Percentiles rank a stretch among this genome's conserved stretches.
These are phyloP conservation scores for Cremastobaeus sp. DNA, from an alignment of 2,888 invertebrate genomes.

Conservation along the genomic window DNA sequence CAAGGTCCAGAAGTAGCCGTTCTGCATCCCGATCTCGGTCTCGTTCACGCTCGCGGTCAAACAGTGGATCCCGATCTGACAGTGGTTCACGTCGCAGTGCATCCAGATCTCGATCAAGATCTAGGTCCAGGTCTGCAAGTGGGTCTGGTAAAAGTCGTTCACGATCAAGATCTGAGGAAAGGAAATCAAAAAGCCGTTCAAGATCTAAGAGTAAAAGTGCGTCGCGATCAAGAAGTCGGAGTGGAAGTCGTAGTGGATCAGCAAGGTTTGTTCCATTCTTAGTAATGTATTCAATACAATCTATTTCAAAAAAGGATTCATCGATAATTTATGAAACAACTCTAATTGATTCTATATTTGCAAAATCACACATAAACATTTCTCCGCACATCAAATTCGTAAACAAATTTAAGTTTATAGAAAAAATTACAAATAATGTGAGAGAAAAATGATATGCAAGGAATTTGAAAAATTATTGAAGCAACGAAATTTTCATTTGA, in stretches of 20 bases:
- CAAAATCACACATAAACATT: too few species aligned
- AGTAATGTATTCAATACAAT: too few species aligned
- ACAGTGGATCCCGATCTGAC: constrained; percentile 72
- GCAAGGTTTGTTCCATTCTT: constrained; percentile 71
- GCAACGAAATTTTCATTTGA: too few species aligned
- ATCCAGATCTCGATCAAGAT: constrained; percentile 73
- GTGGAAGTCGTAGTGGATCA: constrained; percentile 71
- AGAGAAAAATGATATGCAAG: too few species aligned
- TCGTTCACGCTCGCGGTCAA: constrained; percentile 71
- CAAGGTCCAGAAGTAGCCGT: constrained; percentile 73
- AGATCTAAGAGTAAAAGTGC: constrained; percentile 65
- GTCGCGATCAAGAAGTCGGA: constrained; percentile 72
- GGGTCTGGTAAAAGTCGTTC: constrained; percentile 71
- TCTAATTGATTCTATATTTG: too few species aligned
- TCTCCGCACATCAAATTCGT: too few species aligned
- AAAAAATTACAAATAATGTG: too few species aligned
- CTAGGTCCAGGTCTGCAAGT: constrained; percentile 67
- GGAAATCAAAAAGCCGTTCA: constrained; percentile 63
- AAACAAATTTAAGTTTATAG: too few species aligned
- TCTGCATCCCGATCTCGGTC: constrained; percentile 76
- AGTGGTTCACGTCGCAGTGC: constrained; percentile 76
- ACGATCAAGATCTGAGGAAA: constrained; percentile 68
- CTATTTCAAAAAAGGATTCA: too few species aligned
- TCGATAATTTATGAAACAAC: too few species aligned
- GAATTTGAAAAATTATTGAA: too few species aligned